Conservation (phyloP, 2,113 vertebrate species). For the Syngnathus typhle region DNA sequence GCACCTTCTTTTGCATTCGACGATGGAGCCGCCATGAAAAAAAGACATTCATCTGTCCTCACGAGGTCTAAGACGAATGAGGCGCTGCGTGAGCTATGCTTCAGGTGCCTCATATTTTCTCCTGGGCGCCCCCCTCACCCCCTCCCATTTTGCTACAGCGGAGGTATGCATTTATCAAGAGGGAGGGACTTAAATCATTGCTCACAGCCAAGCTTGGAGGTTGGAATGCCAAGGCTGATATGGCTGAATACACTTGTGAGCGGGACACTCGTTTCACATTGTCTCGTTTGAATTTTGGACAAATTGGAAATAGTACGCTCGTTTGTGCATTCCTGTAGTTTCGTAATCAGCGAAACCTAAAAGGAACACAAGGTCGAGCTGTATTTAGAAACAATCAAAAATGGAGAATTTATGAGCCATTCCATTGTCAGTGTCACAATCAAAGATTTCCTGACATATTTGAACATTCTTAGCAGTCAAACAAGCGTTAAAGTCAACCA, state of each 20-base stretch:
- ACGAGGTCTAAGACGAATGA: conserved; percentile 51
- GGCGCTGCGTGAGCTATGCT: conserved; percentile 53
- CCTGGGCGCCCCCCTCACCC: conserved; percentile 28
- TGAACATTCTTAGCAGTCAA: too few species aligned
- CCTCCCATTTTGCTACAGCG: conserved; percentile 41
- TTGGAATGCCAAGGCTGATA: conserved; percentile 60
- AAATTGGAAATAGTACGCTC: neutral
- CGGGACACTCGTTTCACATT: conserved; percentile 6
- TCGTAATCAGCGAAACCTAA: neutral
- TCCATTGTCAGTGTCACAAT: neutral
- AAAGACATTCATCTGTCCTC: conserved; percentile 66
- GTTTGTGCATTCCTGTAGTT: conserved; percentile 1
- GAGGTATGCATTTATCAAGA: conserved; percentile 60
- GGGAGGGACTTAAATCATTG: conserved; percentile 55
- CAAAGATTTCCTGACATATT: too few species aligned
- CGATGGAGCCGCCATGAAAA: conserved; percentile 61
- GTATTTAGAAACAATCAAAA: neutral
- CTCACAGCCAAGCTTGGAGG: conserved; percentile 39
- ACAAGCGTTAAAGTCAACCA: too few species aligned
- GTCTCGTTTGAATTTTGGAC: conserved; percentile 17
- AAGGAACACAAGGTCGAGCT: neutral
- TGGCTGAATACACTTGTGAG: conserved; percentile 44
- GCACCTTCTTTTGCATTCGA: conserved; percentile 53
- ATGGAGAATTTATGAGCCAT: neutral
- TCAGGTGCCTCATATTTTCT: conserved; percentile 62